Evolutionary conservation across 2,113 vertebrate species (phyloP), one percentile per base, ranked within the genome.

Genomic region (Pelmatolapia mariae): DNA sequence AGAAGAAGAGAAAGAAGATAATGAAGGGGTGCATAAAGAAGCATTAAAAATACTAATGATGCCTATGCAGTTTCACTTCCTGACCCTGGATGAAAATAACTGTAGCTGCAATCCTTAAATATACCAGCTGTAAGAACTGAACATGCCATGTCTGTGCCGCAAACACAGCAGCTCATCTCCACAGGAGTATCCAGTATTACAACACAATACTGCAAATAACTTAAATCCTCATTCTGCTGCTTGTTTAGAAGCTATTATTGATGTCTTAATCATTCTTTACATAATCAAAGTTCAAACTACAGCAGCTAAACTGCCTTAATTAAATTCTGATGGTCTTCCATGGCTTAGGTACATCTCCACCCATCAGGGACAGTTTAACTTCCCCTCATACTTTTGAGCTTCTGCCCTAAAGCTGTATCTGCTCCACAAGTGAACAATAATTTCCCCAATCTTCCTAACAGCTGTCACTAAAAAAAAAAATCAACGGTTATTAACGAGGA

Each of bases 121-220:
- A 61, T 4, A 52, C 10, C 18, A 50, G 66, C 54, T 9, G 50
- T 38, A 50, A 43, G 26, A 80, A 56, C 22, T 15, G 4, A 16
- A 40, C 10, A 4, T 78, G 9, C 31, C 50, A 45, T 45, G 15
- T 84, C 22, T 18, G 33, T 47, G 22, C 24, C 16, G 10, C 85
- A 76, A 84, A 83, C 59, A 80, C 73, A 88, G 76, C 86, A 56
- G 50, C 80, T 84, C 56, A 29, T 50, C 59, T 53, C 90, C 45
- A n/a, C 68, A 89, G 45, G 15, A 54, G 86, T 61, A 82, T 89
- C 88, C 57, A 76, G 57, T 57, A 78, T 85, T 73, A 82, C 71
- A 84, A 90, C 87, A 89, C 89, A 31, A 89, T 78, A 85, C 80
- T 81, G 84, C 82, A 88, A 90, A 86, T 87, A 81, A 66, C 19